phyloP scores from a whole-genome alignment of 2,797 vertebrate species.

The Cryptoblepharus egeriae region DNA sequence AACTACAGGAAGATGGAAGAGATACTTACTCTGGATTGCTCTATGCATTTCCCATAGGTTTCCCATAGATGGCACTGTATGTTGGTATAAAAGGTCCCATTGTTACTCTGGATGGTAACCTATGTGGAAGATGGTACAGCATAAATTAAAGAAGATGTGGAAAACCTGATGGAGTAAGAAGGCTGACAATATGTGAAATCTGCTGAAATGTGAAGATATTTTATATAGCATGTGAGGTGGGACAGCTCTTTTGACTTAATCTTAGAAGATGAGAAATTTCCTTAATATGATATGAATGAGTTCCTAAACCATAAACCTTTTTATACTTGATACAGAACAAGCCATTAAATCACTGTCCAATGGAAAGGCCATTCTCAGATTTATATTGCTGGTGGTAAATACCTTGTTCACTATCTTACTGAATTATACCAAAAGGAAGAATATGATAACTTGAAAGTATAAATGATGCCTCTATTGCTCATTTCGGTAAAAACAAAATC shows the following conservation, averaged over 20 bases:
- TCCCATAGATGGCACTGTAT: too few species aligned
- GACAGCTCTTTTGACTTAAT: not conserved
- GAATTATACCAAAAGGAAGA: not conserved
- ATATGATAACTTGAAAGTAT: not conserved
- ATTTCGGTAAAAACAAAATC: not conserved
- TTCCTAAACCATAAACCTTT: slow-evolving; percentile 21
- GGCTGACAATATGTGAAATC: slow-evolving; percentile 1
- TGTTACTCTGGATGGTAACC: too few species aligned
- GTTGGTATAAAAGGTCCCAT: too few species aligned
- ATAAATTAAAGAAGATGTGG: slow-evolving; percentile 9
- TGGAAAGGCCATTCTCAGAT: slow-evolving; percentile 39
- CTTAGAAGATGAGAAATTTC: slow-evolving; percentile 21
- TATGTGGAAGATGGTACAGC: slow-evolving; percentile 11
- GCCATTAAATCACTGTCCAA: slow-evolving; percentile 36
- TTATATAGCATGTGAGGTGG: not conserved
- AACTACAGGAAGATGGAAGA: too few species aligned
- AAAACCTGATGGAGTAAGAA: not conserved
- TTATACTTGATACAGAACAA: slow-evolving; percentile 34
- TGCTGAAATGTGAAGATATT: slow-evolving; percentile 1
- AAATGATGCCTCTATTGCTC: not conserved
- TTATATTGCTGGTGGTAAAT: slow-evolving; percentile 23
- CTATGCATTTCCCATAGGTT: too few species aligned
- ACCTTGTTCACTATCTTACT: slow-evolving; percentile 7
- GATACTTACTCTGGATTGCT: too few species aligned
- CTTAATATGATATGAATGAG: slow-evolving; percentile 20